Evolutionary conservation across 2,797 vertebrate species (phyloP).

Genomic region (Pteronotus mesoamericanus): DNA sequence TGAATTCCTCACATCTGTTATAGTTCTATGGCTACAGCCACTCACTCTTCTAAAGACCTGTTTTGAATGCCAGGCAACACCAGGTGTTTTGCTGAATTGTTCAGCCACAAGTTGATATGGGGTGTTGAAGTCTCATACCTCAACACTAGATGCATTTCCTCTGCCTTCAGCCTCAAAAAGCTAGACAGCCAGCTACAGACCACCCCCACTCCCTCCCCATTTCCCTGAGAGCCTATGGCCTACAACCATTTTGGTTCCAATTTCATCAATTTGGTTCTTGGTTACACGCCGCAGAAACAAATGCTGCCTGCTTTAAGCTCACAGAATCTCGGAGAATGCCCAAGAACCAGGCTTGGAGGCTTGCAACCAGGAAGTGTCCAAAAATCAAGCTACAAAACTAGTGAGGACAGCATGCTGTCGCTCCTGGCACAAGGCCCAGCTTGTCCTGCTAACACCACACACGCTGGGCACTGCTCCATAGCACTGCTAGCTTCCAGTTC

Average conservation of each 20-base stretch:
- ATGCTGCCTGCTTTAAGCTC: neutral
- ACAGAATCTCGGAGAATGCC: neutral
- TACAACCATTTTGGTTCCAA: neutral
- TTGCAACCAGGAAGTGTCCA: neutral
- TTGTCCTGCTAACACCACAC: neutral
- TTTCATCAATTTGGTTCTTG: neutral
- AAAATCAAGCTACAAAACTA: neutral
- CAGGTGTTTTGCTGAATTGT: neutral
- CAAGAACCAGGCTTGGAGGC: neutral
- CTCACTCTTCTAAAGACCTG: neutral
- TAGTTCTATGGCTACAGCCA: neutral
- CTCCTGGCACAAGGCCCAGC: neutral
- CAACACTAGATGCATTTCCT: neutral
- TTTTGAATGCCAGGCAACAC: neutral
- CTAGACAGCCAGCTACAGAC: neutral
- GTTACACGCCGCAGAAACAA: neutral
- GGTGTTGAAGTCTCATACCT: neutral
- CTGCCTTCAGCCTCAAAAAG: neutral
- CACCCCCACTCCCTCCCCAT: too few relatives aligned
- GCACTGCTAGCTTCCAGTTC: neutral
- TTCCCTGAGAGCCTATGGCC: neutral
- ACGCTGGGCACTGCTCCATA: neutral
- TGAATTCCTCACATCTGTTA: neutral
- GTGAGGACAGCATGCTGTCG: neutral
- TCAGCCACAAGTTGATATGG: neutral